Evolutionary conservation across 2,888 invertebrate genomes (phyloP), one percentile per base, ranked within the genome.

Genomic region (Lycocerus yunnanus): DNA sequence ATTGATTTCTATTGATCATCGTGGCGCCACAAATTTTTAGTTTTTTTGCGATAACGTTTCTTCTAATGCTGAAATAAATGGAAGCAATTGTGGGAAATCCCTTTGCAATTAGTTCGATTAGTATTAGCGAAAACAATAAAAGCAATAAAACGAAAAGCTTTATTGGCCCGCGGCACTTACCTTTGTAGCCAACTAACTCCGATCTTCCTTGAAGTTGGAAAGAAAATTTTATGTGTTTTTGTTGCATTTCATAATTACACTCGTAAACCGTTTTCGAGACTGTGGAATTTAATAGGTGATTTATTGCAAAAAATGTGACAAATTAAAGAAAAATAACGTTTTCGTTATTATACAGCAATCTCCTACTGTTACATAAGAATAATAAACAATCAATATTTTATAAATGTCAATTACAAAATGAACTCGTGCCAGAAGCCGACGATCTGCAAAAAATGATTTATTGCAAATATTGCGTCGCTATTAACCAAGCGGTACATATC

Each of bases 361-460:
- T 63, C 78, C 73, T 77, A 72, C 72, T 76, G 78, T 71, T 72
- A 72, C 72, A 67, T 66, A 72, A 75, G 43, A 43, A 43, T 73
- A 70, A 74, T 68, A 78, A 71, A 63, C 61, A 73, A 66, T 74
- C 73, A 72, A 78, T 80, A 78, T 79, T 79, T 80, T 79, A 78
- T 70, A 69, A 73, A 78, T 76, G 80, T 79, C 80, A 80, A 79
- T 80, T 79, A 79, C 76, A 78, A 80, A 80, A 79, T 78, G 80
- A 79, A 71, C 79, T 75, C 78, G 78, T 80, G 78, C 80, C 80
- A 79, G 80, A 77, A 80, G 80, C 80, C 77, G 73, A 70, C 72
- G 74, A 78, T 80, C 73, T 74, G 77, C 76, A 80, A 79, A 80
- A 80, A 79, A 79, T 77, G 78, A 80, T 80, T 80, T 80, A 80